These are phyloP conservation scores for Fregata magnificens DNA, from an alignment of 2,113 vertebrate species.

Conservation along the genomic window DNA sequence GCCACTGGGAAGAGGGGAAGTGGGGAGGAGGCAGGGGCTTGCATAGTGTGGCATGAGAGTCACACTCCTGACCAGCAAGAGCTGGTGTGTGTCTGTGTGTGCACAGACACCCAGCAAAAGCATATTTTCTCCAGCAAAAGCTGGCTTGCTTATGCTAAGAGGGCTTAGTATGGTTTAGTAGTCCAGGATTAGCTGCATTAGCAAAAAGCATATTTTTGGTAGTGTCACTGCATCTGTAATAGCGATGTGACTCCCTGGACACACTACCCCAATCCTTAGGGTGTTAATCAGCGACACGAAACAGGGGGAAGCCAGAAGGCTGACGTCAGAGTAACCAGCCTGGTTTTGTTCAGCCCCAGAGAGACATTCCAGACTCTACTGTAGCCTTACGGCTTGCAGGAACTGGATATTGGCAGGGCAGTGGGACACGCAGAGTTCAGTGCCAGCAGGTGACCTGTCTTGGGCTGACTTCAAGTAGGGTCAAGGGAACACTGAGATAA, in stretches of 20 bases:
- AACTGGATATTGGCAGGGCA: neutral
- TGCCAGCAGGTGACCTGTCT: neutral
- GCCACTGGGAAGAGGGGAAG: neutral
- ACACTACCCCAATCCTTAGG: neutral
- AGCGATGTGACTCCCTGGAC: neutral
- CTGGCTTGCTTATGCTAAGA: conserved; percentile 16
- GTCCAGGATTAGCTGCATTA: conserved; percentile 30
- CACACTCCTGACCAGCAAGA: neutral
- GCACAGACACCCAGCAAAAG: neutral
- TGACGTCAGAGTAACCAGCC: neutral
- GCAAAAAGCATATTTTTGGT: neutral
- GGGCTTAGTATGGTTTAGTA: conserved; percentile 34
- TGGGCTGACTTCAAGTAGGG: neutral
- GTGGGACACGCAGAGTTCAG: neutral
- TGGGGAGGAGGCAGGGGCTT: neutral
- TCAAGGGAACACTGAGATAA: neutral
- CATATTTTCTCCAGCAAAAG: conserved; percentile 5
- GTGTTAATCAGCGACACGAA: neutral
- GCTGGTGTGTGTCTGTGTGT: neutral
- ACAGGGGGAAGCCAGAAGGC: neutral
- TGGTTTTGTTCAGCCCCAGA: neutral
- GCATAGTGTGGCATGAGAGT: neutral
- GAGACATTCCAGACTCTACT: neutral
- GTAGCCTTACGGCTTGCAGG: neutral
- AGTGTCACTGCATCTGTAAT: neutral